Evolutionary conservation across 2,113 vertebrate species (phyloP).

Genomic region (Bubo scandiacus): DNA sequence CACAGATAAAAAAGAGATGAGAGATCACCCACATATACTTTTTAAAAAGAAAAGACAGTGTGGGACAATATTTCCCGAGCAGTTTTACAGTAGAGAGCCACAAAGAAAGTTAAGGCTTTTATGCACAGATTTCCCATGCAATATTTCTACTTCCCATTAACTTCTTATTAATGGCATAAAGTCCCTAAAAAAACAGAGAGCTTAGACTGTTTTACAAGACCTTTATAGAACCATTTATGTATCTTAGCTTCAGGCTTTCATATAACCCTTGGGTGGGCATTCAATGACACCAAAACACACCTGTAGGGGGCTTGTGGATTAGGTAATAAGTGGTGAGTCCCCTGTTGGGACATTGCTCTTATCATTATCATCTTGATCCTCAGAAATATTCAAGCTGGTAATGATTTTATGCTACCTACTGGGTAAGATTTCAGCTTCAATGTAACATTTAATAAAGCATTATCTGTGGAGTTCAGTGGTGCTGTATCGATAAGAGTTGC

Average conservation of each 20-base stretch:
- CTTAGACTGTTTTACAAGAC: slow-evolving; percentile 58
- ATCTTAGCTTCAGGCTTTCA: slow-evolving; percentile 67
- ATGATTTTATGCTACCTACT: slow-evolving; percentile 73
- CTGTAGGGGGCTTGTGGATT: slow-evolving; percentile 59
- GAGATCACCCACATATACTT: not conserved
- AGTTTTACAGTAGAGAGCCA: not conserved
- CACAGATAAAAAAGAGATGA: not conserved
- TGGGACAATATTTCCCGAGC: slow-evolving; percentile 29
- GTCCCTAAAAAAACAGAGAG: slow-evolving; percentile 38
- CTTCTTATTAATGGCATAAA: slow-evolving; percentile 61
- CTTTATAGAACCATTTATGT: slow-evolving; percentile 63
- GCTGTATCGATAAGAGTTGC: slow-evolving; percentile 52
- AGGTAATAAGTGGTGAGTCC: slow-evolving; percentile 60
- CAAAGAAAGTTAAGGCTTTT: not conserved
- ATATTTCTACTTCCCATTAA: slow-evolving; percentile 46
- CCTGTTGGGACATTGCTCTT: slow-evolving; percentile 65
- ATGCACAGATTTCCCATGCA: not conserved
- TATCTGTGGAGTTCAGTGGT: slow-evolving; percentile 61
- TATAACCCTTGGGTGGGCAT: slow-evolving; percentile 67
- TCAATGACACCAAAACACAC: slow-evolving; percentile 68
- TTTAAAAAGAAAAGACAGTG: slow-evolving; percentile 34
- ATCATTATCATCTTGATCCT: slow-evolving; percentile 72
- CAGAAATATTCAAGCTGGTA: slow-evolving; percentile 75
- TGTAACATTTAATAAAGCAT: slow-evolving; percentile 77
- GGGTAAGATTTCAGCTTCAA: slow-evolving; percentile 69